Evolutionary conservation across 35 echinoderm and acorn worm genomes (phyloP).

Genomic region (Nesometra sesokonis): DNA sequence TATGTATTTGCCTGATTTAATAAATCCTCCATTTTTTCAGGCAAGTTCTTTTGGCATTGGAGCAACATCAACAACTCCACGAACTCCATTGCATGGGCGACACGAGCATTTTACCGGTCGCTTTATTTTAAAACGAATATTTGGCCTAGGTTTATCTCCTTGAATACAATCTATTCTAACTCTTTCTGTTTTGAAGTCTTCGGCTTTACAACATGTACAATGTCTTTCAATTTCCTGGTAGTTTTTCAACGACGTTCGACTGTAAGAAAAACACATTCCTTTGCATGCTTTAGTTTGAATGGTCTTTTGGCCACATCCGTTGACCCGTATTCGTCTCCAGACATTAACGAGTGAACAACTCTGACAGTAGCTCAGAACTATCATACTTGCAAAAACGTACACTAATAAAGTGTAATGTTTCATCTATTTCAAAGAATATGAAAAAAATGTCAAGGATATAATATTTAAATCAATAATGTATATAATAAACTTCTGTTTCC

Average conservation of each 20-base stretch:
- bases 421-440: neutral
- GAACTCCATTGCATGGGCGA: conserved; percentile 19
- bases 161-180: conserved; percentile 8
- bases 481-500: no score
- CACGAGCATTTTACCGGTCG: conserved; percentile 14
- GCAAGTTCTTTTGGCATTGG: neutral
- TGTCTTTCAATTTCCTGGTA: conserved; percentile 33
- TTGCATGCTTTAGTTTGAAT: conserved; percentile 27
- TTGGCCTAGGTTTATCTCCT: neutral
- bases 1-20: no score
- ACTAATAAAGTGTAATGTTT: neutral
- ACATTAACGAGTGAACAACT: neutral
- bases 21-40: no score
- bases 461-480: no score
- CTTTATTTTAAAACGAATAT: conserved; percentile 2
- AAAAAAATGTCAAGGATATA: no score
- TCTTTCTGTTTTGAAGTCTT: neutral
- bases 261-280: conserved; percentile 39
- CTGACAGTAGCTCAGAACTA: neutral
- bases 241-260: conserved; percentile 36
- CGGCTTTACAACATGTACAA: conserved; percentile 47
- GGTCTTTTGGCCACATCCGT: conserved; percentile 6
- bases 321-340: neutral
- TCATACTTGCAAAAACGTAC: neutral
- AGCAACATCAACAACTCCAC: neutral